Conservation (phyloP, 2,888 invertebrate species). For the Protophormia terraenovae region DNA sequence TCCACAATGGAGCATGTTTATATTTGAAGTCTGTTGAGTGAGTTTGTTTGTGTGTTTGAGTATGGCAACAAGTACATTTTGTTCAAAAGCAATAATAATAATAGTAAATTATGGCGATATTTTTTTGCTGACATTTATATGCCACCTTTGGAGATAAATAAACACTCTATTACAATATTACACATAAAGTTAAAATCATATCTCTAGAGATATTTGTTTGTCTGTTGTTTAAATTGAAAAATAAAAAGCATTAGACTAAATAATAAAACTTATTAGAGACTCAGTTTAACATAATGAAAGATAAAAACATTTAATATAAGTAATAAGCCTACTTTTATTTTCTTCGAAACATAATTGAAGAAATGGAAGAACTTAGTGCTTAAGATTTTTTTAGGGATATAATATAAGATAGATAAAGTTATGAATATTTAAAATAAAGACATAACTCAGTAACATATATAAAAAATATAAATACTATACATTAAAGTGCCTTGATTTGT, state of each 20-base stretch:
- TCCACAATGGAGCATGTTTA: background rate
- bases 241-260: background rate
- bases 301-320: background rate
- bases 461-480: no score
- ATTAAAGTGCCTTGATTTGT: no score
- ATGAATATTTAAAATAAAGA: no score
- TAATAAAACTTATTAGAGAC: background rate
- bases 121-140: conserved; percentile 39
- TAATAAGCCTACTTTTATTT: background rate
- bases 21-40: no score
- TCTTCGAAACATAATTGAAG: no score
- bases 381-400: no score
- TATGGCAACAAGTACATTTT: background rate
- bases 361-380: no score
- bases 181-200: background rate
- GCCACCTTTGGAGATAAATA: conserved; percentile 10
- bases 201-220: background rate
- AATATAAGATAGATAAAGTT: no score
- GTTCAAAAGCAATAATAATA: conserved; percentile 5
- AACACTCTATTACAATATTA: background rate
- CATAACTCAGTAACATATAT: no score
- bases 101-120: conserved; percentile 20
- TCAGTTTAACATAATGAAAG: background rate
- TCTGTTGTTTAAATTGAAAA: background rate
- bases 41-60: background rate